These are phyloP conservation scores for Sakesphorus luctuosus DNA, from an alignment of 2,113 vertebrate genomes.

Conservation along the genomic window DNA sequence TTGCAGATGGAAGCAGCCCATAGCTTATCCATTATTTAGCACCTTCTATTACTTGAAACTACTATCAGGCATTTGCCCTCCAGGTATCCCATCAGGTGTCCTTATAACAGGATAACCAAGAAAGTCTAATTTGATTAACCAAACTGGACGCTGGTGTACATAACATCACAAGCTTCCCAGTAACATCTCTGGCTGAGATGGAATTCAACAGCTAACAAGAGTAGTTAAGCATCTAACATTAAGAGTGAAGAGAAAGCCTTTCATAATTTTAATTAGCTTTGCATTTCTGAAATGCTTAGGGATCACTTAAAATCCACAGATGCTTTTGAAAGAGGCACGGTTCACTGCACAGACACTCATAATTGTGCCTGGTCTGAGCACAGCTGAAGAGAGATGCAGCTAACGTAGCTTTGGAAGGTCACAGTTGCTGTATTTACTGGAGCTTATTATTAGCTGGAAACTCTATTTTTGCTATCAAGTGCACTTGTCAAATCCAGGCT, in stretches of 20 bases:
- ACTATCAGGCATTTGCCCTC: slow-evolving; percentile 13
- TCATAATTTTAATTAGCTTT: slow-evolving; percentile 58
- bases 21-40: slow-evolving; percentile 9
- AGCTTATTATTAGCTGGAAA: slow-evolving; percentile 63
- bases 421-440: slow-evolving; percentile 49
- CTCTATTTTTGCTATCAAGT: slow-evolving; percentile 53
- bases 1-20: not conserved
- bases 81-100: not conserved
- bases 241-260: slow-evolving; percentile 31
- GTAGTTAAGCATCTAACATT: slow-evolving; percentile 16
- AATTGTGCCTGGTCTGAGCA: slow-evolving; percentile 11
- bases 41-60: not conserved
- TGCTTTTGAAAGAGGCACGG: slow-evolving; percentile 29
- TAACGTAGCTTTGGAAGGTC: slow-evolving; percentile 51
- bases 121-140: slow-evolving; percentile 25
- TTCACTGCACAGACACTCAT: slow-evolving; percentile 20
- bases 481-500: slow-evolving; percentile 58
- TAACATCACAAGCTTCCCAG: not conserved
- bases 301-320: slow-evolving; percentile 62
- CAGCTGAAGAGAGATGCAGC: not conserved
- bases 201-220: not conserved
- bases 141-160: slow-evolving; percentile 1
- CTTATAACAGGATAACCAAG: not conserved
- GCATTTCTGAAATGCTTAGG: slow-evolving; percentile 57
- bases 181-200: not conserved